A percentile compares a stretch with the other conserved stretches of the same genome.
Conservation (phyloP, 1,140 invertebrate genomes). For the Drosophila truncata region DNA sequence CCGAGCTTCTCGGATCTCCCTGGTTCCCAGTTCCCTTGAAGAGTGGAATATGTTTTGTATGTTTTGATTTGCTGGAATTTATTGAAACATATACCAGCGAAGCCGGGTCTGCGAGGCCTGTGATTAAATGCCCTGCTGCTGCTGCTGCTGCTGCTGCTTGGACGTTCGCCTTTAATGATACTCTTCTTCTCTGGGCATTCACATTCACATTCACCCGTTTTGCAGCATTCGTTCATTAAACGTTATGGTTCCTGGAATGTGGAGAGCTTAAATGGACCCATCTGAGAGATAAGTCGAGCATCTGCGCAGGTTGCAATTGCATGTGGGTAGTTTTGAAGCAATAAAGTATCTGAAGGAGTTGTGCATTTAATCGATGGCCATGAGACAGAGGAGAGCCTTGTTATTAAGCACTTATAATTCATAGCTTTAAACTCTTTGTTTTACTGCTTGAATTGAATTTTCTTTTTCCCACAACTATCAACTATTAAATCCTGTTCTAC, state of each 20-base stretch:
- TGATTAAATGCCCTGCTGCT: constrained; percentile 69
- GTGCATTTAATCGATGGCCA: constrained; percentile 21
- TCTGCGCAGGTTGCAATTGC: constrained; percentile 43
- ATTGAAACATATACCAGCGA: constrained; percentile 74
- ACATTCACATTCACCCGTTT: constrained; percentile 19
- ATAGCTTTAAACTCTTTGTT: not conserved
- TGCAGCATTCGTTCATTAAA: constrained; percentile 53
- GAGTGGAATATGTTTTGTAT: constrained; percentile 41
- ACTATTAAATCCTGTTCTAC: constrained; percentile 42
- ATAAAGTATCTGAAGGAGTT: constrained; percentile 15
- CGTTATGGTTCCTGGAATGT: constrained; percentile 72
- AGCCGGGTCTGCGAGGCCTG: constrained; percentile 37
- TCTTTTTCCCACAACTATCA: constrained; percentile 38
- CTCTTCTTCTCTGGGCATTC: constrained; percentile 20
- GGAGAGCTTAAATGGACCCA: constrained; percentile 30
- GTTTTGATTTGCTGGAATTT: constrained; percentile 81
- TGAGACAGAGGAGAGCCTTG: not conserved
- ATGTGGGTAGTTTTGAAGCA: constrained; percentile 20
- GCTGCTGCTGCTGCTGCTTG: constrained; percentile 2
- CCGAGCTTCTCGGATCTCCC: constrained; percentile 10
- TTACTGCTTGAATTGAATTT: not conserved
- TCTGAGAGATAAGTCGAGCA: constrained; percentile 26
- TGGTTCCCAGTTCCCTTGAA: constrained; percentile 4
- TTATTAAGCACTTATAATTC: constrained; percentile 1
- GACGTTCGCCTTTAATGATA: constrained; percentile 68